A percentile compares a stretch with the other conserved stretches of the same genome.
Conservation (phyloP, 1,140 invertebrate genomes). For the Ylistrum balloti region DNA sequence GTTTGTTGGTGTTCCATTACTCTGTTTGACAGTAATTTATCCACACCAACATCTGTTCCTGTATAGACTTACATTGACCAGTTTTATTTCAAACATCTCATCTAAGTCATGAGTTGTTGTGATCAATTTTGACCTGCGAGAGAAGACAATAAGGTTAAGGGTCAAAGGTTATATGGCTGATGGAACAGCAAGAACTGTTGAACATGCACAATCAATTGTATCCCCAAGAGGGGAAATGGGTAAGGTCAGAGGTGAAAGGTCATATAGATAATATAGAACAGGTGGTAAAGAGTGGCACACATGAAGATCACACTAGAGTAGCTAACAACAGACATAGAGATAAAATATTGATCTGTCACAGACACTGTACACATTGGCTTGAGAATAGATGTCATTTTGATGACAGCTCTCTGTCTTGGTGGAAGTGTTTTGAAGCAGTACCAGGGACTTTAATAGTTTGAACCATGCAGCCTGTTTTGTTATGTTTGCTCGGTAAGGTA, state of each 20-base stretch:
- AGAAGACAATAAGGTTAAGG: background rate
- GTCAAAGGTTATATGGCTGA: constrained; percentile 32
- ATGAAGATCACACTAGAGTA: background rate
- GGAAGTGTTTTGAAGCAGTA: background rate
- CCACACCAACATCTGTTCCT: background rate
- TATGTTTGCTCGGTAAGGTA: background rate
- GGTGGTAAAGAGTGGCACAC: background rate
- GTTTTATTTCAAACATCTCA: background rate
- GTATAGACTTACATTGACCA: background rate
- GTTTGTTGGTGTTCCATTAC: background rate
- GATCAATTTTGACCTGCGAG: constrained; percentile 1
- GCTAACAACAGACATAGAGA: no score
- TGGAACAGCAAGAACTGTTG: no score
- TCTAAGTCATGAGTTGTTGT: background rate
- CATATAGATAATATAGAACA: background rate
- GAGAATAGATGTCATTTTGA: background rate
- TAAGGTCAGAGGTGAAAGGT: background rate
- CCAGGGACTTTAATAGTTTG: background rate
- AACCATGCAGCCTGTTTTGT: background rate
- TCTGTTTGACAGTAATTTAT: background rate
- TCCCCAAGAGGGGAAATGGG: background rate
- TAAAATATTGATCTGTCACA: background rate
- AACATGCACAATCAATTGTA: background rate
- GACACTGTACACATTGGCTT: background rate
- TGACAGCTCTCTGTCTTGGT: background rate